These are phyloP conservation scores for Apostichopus parvimensis DNA, from an alignment of 35 echinoderm and acorn worm species.

Conservation along the genomic window DNA sequence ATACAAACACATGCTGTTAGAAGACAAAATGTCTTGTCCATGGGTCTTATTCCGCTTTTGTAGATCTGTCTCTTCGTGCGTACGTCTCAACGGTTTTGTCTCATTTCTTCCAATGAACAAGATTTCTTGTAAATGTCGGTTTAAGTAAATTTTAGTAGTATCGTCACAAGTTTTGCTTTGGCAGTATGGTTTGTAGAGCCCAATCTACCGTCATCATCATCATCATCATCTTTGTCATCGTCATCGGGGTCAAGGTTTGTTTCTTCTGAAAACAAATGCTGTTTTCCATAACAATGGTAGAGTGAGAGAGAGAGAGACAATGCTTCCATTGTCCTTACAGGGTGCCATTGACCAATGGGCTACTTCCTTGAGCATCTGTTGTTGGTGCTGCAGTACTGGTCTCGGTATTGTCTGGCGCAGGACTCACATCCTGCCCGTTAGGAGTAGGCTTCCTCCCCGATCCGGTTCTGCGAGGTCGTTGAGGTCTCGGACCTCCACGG, in stretches of 20 bases:
- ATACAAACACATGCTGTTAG: not conserved
- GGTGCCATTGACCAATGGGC: constrained; percentile 30
- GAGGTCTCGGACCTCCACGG: constrained; percentile 17
- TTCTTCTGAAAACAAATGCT: constrained; percentile 35
- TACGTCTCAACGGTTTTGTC: not conserved
- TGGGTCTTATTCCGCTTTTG: not conserved
- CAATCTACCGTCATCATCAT: not conserved
- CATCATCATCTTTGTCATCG: not conserved
- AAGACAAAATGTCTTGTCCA: not conserved
- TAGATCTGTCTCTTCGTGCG: not conserved
- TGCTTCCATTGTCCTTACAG: not conserved
- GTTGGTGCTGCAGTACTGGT: not conserved
- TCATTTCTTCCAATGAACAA: not conserved
- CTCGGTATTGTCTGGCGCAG: not conserved
- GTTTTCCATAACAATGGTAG: constrained; percentile 2
- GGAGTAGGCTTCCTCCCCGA: not conserved
- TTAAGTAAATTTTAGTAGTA: not conserved
- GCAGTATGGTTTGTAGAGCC: not conserved
- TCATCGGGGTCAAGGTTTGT: constrained; percentile 39
- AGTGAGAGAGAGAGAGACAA: not conserved
- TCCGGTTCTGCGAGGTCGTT: constrained; percentile 16
- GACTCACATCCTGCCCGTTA: not conserved
- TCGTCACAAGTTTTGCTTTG: constrained; percentile 11
- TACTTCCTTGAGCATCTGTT: not conserved
- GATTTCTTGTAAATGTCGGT: not conserved